Evolutionary conservation across 1,140 invertebrate species (phyloP).

Genomic region (Drosophila guanche): DNA sequence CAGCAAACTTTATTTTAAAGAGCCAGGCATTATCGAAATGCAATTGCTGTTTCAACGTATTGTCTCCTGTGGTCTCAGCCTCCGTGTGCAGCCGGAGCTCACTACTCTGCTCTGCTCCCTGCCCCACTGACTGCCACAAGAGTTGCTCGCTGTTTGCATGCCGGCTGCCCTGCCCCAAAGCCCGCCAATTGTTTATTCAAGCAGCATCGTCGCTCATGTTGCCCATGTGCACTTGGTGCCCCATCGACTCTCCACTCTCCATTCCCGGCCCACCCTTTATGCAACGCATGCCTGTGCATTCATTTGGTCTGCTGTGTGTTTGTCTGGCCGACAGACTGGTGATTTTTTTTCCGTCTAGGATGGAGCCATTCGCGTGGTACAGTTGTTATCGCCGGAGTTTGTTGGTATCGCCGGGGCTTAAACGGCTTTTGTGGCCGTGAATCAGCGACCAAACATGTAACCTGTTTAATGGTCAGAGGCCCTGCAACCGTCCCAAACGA

Average conservation of each 20-base stretch:
- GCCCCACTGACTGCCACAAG: constrained; percentile 17
- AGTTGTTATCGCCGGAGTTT: constrained; percentile 57
- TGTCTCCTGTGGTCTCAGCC: constrained; percentile 24
- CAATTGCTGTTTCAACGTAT: constrained; percentile 33
- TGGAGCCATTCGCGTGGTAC: constrained; percentile 29
- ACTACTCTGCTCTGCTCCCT: not conserved
- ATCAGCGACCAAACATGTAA: constrained; percentile 65
- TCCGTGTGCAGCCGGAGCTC: not conserved
- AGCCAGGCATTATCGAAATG: constrained; percentile 49
- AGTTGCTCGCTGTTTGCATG: constrained; percentile 52
- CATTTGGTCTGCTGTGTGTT: constrained; percentile 57
- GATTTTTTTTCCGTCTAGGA: constrained; percentile 25
- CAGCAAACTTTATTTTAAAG: constrained; percentile 71
- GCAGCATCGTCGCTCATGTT: constrained; percentile 53
- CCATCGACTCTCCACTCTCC: not conserved
- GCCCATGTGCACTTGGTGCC: constrained; percentile 29
- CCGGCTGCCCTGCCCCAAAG: constrained; percentile 42
- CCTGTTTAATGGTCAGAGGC: constrained; percentile 69
- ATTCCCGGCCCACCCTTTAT: not conserved
- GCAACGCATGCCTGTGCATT: constrained; percentile 51
- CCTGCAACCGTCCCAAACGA: constrained; percentile 14
- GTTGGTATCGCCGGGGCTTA: constrained; percentile 59
- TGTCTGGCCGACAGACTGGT: constrained; percentile 28
- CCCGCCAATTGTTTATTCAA: constrained; percentile 75
- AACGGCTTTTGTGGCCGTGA: constrained; percentile 69